phyloP scores from a whole-genome alignment of 2,797 vertebrate species.

The Anguilla megastoma region DNA sequence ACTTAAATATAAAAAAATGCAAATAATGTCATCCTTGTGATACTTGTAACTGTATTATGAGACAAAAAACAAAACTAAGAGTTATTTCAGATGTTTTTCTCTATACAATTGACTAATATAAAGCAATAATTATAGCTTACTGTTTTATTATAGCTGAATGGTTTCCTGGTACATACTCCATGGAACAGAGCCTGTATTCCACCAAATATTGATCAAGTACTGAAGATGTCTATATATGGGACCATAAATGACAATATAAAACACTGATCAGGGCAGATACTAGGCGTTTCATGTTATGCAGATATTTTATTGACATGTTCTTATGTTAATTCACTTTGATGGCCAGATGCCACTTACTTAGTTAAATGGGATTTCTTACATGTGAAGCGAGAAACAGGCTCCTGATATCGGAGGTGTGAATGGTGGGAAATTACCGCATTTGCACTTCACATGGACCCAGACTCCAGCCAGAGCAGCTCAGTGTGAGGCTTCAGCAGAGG shows the following conservation, averaged over 20 bases:
- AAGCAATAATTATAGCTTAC: no score
- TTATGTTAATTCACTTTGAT: background rate
- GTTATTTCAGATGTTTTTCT: background rate
- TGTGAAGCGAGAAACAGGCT: background rate
- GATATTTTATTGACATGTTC: background rate
- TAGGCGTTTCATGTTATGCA: background rate
- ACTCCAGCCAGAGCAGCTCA: background rate
- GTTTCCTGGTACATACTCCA: no score
- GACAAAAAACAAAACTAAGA: background rate
- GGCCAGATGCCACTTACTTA: background rate
- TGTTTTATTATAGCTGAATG: no score
- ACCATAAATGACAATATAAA: no score
- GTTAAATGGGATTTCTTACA: background rate
- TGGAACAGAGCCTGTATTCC: no score
- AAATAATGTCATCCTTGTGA: no score
- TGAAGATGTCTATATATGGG: no score
- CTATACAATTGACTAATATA: no score
- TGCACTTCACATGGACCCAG: background rate
- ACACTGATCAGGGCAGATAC: background rate
- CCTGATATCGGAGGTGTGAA: background rate
- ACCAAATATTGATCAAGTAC: no score
- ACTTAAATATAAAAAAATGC: no score
- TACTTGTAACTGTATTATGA: constrained; percentile 37
- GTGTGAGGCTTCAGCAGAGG: background rate
- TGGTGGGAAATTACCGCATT: background rate